These are phyloP conservation scores for Propithecus deckenii DNA, from an alignment of 2,797 vertebrate species.

Conservation along the genomic window DNA sequence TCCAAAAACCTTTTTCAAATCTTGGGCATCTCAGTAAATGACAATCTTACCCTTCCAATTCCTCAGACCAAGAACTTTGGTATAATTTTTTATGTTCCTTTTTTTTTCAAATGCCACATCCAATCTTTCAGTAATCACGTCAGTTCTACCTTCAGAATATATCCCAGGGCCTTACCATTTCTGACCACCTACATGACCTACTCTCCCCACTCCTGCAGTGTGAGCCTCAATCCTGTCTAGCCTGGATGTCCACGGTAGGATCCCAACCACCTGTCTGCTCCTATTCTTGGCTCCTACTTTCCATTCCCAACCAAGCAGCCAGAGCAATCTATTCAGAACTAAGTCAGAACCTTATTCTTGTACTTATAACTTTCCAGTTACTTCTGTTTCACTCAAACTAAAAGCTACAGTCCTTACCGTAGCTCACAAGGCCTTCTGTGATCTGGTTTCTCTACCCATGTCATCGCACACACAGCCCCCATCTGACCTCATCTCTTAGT, in stretches of 20 bases:
- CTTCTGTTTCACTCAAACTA: background rate
- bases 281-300: background rate
- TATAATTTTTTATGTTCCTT: background rate
- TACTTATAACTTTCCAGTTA: background rate
- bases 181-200: accelerated
- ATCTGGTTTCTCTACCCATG: background rate
- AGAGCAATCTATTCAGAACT: background rate
- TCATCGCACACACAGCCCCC: background rate
- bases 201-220: accelerated
- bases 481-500: background rate
- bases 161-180: background rate
- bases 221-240: background rate
- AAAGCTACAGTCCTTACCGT: background rate
- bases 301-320: background rate
- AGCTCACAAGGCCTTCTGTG: background rate
- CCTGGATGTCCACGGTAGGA: background rate
- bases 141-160: background rate
- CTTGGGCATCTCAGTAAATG: background rate
- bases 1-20: background rate
- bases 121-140: background rate
- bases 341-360: background rate
- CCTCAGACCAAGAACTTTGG: background rate
- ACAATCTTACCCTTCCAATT: background rate
- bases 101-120: background rate
- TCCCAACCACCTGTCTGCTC: background rate